Evolutionary conservation across 2,113 vertebrate species (phyloP).

Genomic region (Tychaedon coryphoeus): DNA sequence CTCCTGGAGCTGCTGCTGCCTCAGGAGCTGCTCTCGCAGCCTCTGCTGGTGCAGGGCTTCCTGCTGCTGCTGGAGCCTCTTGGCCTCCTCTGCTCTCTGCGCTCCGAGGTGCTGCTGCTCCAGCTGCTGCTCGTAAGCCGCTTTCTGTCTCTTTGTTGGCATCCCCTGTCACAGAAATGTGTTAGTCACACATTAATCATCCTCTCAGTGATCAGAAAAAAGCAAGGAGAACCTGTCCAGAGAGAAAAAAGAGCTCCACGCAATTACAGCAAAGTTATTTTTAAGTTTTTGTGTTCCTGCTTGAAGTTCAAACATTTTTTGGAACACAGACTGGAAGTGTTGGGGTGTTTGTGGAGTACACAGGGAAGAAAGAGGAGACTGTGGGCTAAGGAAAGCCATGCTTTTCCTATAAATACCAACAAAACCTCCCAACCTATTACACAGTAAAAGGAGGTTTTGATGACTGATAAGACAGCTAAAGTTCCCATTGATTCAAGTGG

Average conservation of each 20-base stretch:
- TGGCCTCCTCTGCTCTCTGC: conserved; percentile 75
- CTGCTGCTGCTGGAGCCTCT: conserved; percentile 75
- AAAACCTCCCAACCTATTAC: not conserved
- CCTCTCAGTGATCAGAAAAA: not conserved
- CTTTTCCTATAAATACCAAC: not conserved
- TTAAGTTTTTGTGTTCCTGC: not conserved
- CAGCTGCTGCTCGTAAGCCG: conserved; percentile 85
- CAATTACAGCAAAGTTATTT: not conserved
- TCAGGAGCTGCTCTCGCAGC: conserved; percentile 74
- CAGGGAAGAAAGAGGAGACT: not conserved
- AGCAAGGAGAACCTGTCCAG: not conserved
- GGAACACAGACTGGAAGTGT: not conserved
- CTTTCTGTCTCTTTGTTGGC: conserved; percentile 44
- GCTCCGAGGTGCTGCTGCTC: conserved; percentile 85
- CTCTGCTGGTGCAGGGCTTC: conserved; percentile 79
- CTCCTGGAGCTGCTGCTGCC: conserved; percentile 76
- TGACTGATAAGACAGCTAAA: not conserved
- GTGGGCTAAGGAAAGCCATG: not conserved
- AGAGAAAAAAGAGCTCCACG: not conserved
- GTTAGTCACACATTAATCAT: not conserved
- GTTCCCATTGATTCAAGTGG: not conserved
- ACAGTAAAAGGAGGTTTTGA: not conserved
- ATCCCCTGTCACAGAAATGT: conserved; percentile 2
- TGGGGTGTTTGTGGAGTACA: not conserved
- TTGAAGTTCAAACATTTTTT: not conserved